Conservation (phyloP, 2,113 vertebrate species). For the Columba livia region DNA sequence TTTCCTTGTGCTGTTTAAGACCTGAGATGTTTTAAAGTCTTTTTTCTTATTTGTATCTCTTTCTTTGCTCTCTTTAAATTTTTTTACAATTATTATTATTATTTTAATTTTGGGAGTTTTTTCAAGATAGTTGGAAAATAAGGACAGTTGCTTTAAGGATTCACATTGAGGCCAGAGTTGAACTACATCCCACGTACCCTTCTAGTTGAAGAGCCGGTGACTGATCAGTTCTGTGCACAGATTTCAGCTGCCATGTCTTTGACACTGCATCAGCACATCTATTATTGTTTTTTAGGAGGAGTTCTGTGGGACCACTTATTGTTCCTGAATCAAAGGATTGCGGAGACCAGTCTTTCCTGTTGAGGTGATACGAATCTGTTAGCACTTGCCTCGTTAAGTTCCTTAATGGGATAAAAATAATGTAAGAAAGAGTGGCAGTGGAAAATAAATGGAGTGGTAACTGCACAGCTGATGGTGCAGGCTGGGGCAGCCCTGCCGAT, state of each 20-base stretch:
- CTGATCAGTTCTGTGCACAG: neutral
- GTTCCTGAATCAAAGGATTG: neutral
- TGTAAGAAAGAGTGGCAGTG: neutral
- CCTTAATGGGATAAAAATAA: neutral
- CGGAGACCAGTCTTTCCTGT: neutral
- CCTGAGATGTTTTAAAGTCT: neutral
- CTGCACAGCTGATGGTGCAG: neutral
- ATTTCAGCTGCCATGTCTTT: neutral
- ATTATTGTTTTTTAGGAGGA: neutral
- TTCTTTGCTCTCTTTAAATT: rapidly evolving
- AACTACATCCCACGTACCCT: neutral
- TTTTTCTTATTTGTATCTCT: neutral
- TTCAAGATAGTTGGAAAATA: neutral
- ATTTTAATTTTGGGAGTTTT: too few relatives aligned
- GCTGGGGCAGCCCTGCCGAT: neutral
- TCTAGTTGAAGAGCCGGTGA: neutral
- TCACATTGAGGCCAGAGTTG: neutral
- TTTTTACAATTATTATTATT: too few relatives aligned
- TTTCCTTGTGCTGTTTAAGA: neutral
- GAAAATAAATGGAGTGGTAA: neutral
- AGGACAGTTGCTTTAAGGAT: neutral
- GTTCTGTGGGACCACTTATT: neutral
- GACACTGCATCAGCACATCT: neutral
- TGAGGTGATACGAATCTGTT: neutral
- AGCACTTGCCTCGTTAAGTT: neutral